A percentile compares a stretch with the other conserved stretches of the same genome.
These are phyloP conservation scores for Oscheius sp. DNA, from an alignment of 2,888 invertebrate species.

Conservation along the genomic window DNA sequence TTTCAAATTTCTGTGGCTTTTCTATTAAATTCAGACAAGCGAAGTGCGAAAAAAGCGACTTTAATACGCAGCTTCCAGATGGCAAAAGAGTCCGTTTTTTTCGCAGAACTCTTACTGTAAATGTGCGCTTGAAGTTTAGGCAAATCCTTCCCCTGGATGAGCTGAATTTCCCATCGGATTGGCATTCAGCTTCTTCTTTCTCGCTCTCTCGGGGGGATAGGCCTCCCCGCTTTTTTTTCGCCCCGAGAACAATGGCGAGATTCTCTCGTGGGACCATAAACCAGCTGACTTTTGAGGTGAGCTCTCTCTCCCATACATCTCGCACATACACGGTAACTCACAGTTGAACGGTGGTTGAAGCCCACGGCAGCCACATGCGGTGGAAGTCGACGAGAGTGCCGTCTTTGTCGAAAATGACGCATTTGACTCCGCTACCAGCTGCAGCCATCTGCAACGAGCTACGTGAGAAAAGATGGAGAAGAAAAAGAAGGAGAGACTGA, in stretches of 20 bases:
- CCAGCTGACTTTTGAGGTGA: slow-evolving; percentile 8
- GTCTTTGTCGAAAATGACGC: slow-evolving; percentile 74
- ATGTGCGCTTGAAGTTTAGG: too few species aligned
- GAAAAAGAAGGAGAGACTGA: slow-evolving; percentile 14
- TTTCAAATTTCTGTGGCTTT: too few species aligned
- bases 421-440: slow-evolving; percentile 44
- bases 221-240: background rate
- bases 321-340: slow-evolving; percentile 30
- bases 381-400: slow-evolving; percentile 73
- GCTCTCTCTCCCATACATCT: background rate
- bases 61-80: too few species aligned
- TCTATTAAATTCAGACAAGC: too few species aligned
- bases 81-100: too few species aligned
- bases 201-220: background rate
- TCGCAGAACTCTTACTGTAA: too few species aligned
- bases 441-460: slow-evolving; percentile 21
- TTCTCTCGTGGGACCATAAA: background rate
- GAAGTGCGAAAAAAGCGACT: too few species aligned
- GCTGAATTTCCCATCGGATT: too few species aligned
- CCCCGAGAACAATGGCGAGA: background rate
- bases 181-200: background rate
- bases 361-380: slow-evolving; percentile 73
- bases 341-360: slow-evolving; percentile 67
- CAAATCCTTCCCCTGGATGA: too few species aligned
- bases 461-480: background rate